Conservation (phyloP, 2,888 invertebrate genomes). For the Leptura quadrifasciata region DNA sequence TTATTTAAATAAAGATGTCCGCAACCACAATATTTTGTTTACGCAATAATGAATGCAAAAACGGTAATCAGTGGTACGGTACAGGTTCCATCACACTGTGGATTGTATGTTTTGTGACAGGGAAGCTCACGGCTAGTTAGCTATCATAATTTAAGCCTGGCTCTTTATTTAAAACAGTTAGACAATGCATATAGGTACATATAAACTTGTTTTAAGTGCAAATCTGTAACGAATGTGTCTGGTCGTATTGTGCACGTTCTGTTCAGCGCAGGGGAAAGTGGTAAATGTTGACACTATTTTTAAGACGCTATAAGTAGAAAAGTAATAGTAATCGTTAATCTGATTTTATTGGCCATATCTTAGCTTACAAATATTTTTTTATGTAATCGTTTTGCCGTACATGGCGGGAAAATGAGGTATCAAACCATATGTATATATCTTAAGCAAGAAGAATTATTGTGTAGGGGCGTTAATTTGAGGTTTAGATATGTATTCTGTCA, state of each 20-base stretch:
- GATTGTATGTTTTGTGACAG: conserved; percentile 21
- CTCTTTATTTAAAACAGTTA: conserved; percentile 33
- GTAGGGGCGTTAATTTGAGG: background rate
- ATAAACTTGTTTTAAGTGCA: conserved; percentile 14
- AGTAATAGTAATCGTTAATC: background rate
- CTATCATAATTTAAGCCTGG: conserved; percentile 18
- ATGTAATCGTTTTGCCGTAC: background rate
- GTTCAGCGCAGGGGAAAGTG: conserved; percentile 7
- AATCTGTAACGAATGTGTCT: conserved; percentile 22
- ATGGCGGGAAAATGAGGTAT: background rate
- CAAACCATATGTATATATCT: background rate
- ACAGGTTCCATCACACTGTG: conserved; percentile 9
- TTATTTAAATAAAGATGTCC: conserved; percentile 29
- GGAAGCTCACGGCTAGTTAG: conserved; percentile 35
- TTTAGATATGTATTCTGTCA: background rate
- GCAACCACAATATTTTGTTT: conserved; percentile 26
- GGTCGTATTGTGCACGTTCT: background rate
- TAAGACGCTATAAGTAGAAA: background rate
- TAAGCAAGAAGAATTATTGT: background rate
- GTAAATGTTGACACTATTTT: background rate
- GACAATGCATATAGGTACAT: conserved; percentile 10
- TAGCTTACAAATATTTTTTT: background rate
- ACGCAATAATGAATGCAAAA: conserved; percentile 35
- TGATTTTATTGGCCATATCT: background rate
- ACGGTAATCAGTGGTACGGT: conserved; percentile 38